Evolutionary conservation across 2,113 vertebrate species (phyloP), one percentile per base, ranked within the genome.

Genomic region (Pseudopipra pipra): DNA sequence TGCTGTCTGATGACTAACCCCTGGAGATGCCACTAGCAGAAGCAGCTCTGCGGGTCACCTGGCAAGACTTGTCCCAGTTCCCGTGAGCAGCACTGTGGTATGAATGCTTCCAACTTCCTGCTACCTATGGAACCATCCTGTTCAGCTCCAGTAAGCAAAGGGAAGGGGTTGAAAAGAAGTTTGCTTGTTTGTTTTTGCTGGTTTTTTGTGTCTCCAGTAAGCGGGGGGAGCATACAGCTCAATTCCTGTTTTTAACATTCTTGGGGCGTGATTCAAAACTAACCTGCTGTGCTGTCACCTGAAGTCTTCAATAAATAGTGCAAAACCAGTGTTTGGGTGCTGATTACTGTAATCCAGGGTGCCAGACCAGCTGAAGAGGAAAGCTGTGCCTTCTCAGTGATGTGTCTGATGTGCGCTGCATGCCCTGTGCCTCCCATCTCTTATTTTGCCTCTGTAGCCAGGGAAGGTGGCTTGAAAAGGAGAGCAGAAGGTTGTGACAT

Each of bases 251-350:
- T 78, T 88, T 84, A 75, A 59, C 79, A 78, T 95, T 90, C 76
- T 54, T 94, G 49, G 72, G 86, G n/a, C 25, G 7, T 61, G 80
- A 92, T 70, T 84, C 89, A 90, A 95, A 90, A 75, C 49, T 78
- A 59, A 81, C 76, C 65, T 92, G 61, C 92, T 84, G 73, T 24
- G 72, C 75, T 75, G 44, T 94, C 86, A 90, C 83, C 85, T 82
- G 56, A 81, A 87, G 28, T 39, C 49, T 75, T 85, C 88, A 97
- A 96, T 97, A 97, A 96, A 96, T 54, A 68, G 47, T 82, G 44
- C 68, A 89, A 86, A 93, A 85, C 49, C 76, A 58, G 37, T 54
- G 70, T 92, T 71, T 72, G 92, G 81, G 55, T 97, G 79, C 68
- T 95, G 79, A 65, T 89, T 89, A 28, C 88, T 62, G 35, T 84